Conservation (phyloP, 1,140 invertebrate species). For the Heliconius nattereri region DNA sequence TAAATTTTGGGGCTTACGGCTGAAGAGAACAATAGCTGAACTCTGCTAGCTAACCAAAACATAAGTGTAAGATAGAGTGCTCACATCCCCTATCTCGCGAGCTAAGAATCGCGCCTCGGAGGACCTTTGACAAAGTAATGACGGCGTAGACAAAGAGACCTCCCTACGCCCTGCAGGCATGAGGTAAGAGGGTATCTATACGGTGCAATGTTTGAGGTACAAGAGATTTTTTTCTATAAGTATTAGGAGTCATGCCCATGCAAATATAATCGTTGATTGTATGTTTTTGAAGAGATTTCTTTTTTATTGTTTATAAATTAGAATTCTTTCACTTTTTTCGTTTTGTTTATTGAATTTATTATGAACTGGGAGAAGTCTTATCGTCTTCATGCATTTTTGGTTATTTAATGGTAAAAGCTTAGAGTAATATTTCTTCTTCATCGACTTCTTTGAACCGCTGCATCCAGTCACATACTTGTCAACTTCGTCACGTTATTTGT, state of each 20-base stretch:
- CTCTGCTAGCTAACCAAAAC: constrained; percentile 43
- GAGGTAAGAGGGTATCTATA: constrained; percentile 50
- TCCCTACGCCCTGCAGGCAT: constrained; percentile 28
- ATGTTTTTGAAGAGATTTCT: not conserved
- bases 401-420: no score
- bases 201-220: constrained; percentile 40
- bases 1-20: constrained; percentile 23
- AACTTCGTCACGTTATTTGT: no score
- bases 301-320: not conserved
- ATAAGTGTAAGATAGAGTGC: constrained; percentile 40
- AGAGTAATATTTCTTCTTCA: no score
- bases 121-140: constrained; percentile 76
- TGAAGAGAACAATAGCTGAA: constrained; percentile 39
- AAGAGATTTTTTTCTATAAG: constrained; percentile 40
- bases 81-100: constrained; percentile 36
- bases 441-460: no score
- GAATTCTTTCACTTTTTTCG: no score
- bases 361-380: no score
- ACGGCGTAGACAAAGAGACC: constrained; percentile 61
- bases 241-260: constrained; percentile 27
- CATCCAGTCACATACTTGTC: no score
- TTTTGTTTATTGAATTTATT: not conserved
- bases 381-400: no score
- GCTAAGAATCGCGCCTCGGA: constrained; percentile 52
- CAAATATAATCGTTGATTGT: constrained; percentile 10